Base-by-base conservation (phyloP, 1,140 invertebrate species). In the Zelostemma sp. region DNA sequence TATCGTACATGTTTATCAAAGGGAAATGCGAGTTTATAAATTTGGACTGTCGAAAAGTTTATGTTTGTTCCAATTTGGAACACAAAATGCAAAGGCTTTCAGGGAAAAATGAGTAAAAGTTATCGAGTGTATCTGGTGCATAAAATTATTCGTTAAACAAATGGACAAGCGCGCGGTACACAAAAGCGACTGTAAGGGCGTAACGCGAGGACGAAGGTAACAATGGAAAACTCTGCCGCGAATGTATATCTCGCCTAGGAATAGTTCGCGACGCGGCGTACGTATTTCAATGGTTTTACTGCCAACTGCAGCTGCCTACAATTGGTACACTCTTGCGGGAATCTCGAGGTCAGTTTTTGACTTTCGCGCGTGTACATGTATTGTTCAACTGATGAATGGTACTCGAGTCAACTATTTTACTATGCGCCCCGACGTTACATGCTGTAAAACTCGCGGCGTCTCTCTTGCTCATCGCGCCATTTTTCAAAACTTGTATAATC, bases 281-380 rank as follows among this genome's bases (percentile, higher is more conserved):
- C 48, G 62, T 65, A 58, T 70, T 70, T 65, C 67, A 70, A 70
- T 62, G 68, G 64, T 70, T 65, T 62, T 50, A 53, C 61, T 62
- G 68, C 51, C 68, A 65, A 48, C 61, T 28, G 41, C 68, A 70
- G 61, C 61, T 65, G 68, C 67, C 56, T 61, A 70, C 68, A 56
- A 56, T 61, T 65, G 51, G 55, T 65, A 65, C 31, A 64, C 55
- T 64, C 54, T 17, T 21, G 16, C 38, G 47, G 38, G 60, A 61
- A 41, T 60, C 60, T 57, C 66, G 31, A 31, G 61, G 60, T 51
- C 67, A 60, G 56, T 43, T 41, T 25, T 60, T 16, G 60, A 57
- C 31, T 46, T 31, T 46, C 8, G 57, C 51, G 19, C 15, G 17
- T 56, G 19, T 19, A 6, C 15, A 12, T 51, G 25, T 38, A 51